Evolutionary conservation across 2,797 vertebrate genomes (phyloP).

Genomic region (Paguma larvata): DNA sequence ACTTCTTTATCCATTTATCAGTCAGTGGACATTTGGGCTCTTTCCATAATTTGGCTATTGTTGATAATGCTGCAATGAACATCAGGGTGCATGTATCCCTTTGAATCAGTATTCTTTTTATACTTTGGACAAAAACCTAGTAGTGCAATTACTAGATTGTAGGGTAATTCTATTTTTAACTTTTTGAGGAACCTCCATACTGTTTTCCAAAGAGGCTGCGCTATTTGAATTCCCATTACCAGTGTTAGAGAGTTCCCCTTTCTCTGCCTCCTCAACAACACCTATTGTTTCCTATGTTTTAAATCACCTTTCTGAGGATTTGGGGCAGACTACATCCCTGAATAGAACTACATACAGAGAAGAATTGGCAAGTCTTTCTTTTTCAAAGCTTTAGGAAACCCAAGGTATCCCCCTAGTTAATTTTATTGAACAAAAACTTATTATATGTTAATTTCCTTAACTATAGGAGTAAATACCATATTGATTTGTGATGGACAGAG

Average conservation of each 20-base stretch:
- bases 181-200: neutral
- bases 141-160: neutral
- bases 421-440: neutral
- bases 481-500: constrained; percentile 7
- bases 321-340: neutral
- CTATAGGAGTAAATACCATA: constrained; percentile 53
- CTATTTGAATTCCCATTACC: neutral
- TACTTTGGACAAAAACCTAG: neutral
- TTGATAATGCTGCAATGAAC: neutral
- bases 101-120: neutral
- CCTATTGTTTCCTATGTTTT: neutral
- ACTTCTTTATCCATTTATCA: neutral
- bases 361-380: constrained; percentile 46
- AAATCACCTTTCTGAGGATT: constrained; percentile 29
- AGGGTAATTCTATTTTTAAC: neutral
- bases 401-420: neutral
- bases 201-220: neutral
- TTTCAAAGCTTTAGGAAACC: constrained; percentile 48
- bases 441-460: constrained; percentile 43
- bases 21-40: neutral
- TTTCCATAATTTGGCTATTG: neutral
- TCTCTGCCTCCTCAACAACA: neutral
- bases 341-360: constrained; percentile 31
- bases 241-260: neutral
- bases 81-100: neutral